A percentile compares a stretch with the other conserved stretches of the same genome.
Conservation (phyloP, 2,113 vertebrate species). For the Pseudopodoces humilis region DNA sequence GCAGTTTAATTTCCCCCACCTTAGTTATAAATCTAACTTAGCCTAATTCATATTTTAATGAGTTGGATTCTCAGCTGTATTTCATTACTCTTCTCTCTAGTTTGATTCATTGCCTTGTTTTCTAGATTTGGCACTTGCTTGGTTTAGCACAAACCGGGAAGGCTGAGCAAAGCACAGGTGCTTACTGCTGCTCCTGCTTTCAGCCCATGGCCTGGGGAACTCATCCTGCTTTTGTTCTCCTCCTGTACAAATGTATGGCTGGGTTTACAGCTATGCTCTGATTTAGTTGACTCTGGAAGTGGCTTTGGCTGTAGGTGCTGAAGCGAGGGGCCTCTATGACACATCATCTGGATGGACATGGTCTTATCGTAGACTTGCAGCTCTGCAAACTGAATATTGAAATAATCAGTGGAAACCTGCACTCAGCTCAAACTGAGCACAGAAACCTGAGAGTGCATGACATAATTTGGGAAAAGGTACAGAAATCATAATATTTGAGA, state of each 20-base stretch:
- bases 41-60: not conserved
- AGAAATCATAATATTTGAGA: not conserved
- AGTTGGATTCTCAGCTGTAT: not conserved
- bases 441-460: not conserved
- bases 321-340: not conserved
- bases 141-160: not conserved
- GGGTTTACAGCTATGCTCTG: not conserved
- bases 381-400: not conserved
- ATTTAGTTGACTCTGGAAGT: not conserved
- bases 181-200: not conserved
- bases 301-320: not conserved
- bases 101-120: not conserved
- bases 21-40: not conserved
- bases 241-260: not conserved
- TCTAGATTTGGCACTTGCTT: not conserved
- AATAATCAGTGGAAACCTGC: not conserved
- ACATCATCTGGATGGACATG: accelerated
- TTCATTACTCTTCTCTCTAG: not conserved
- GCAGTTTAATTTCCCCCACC: not conserved
- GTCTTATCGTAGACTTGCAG: not conserved
- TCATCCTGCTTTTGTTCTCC: not conserved
- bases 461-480: not conserved
- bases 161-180: not conserved
- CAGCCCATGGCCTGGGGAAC: not conserved
- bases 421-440: not conserved